Conservation (phyloP, 2,113 vertebrate genomes). For the Grantiella picta region DNA sequence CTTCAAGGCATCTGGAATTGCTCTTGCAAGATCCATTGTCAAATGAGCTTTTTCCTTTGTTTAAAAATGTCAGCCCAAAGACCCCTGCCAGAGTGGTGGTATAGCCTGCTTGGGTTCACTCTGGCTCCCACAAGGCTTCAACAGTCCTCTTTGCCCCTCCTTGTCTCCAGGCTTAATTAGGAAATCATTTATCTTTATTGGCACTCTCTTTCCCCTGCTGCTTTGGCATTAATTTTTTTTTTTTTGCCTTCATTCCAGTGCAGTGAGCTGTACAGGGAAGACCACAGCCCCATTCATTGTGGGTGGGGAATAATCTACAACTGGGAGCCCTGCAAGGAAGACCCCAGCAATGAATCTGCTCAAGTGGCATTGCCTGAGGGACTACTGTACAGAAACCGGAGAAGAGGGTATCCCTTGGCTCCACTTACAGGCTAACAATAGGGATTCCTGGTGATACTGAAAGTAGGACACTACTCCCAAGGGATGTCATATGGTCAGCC, state of each 20-base stretch:
- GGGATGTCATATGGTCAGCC: constrained; percentile 49
- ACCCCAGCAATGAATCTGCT: constrained; percentile 53
- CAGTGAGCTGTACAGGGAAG: constrained; percentile 59
- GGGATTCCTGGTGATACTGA: constrained; percentile 63
- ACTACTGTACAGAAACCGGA: constrained; percentile 22
- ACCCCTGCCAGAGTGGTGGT: constrained; percentile 66
- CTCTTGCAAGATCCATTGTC: constrained; percentile 66
- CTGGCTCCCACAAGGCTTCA: constrained; percentile 61
- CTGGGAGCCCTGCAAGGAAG: constrained; percentile 49
- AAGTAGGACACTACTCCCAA: constrained; percentile 58
- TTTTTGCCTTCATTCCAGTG: constrained; percentile 54
- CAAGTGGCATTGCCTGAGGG: not conserved
- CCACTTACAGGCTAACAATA: constrained; percentile 55
- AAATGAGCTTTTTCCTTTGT: constrained; percentile 62
- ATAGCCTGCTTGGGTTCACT: constrained; percentile 54
- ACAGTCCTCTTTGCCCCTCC: constrained; percentile 54
- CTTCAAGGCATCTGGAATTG: constrained; percentile 64
- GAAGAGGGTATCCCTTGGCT: constrained; percentile 43
- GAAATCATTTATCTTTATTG: constrained; percentile 69
- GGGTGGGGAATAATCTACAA: constrained; percentile 57
- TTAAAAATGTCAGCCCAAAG: constrained; percentile 67
- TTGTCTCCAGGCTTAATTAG: constrained; percentile 67
- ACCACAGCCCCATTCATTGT: constrained; percentile 68
- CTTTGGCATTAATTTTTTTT: constrained; percentile 29
- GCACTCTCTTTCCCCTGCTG: constrained; percentile 62